Base-by-base conservation (phyloP, 2,888 invertebrate species). In the Noctua pronuba region DNA sequence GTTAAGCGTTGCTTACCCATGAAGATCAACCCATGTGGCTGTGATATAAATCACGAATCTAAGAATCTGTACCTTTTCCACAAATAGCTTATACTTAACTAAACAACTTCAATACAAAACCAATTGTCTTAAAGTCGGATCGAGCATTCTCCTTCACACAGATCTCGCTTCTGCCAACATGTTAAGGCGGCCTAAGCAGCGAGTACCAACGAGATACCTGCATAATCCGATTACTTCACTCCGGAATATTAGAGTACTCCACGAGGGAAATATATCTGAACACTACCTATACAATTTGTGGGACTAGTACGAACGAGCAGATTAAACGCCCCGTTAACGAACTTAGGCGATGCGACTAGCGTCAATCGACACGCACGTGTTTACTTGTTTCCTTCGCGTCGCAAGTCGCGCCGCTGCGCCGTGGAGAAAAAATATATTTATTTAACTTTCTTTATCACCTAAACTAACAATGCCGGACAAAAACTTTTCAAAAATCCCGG, bases 191-290 rank as follows among this genome's bases (percentile, higher is more conserved):
- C 82, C 88, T 89, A 87, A 88, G 82, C 84, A 85, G 77, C 85
- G 85, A 87, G 88, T 89, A 84, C 88, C 83, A 65, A 84, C 90
- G 85, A 91, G 87, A 90, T 90, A 89, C 86, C 76, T 87, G 89
- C 85, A 88, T 94, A 95, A 95, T 95, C 94, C 90, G 95, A 95
- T 95, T 95, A 94, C 92, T 88, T 87, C 91, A 90, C 92, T 92
- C 91, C 84, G 86, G 90, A 90, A 94, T 94, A 94, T 94, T 93
- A 93, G 89, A 92, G 89, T 85, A 88, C 91, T 92, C 90, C 95
- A 92, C 95, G 79, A 85, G 95, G 95, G 95, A 95, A 95, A 95
- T 95, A 95, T 93, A 93, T 93, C 92, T 93, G 92, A 93, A 93
- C 92, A 91, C 90, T 89, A 21, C 10, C 16, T 21, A 21, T 21